Base-by-base conservation (phyloP, 2,797 vertebrate genomes). In the Alauda arvensis region DNA sequence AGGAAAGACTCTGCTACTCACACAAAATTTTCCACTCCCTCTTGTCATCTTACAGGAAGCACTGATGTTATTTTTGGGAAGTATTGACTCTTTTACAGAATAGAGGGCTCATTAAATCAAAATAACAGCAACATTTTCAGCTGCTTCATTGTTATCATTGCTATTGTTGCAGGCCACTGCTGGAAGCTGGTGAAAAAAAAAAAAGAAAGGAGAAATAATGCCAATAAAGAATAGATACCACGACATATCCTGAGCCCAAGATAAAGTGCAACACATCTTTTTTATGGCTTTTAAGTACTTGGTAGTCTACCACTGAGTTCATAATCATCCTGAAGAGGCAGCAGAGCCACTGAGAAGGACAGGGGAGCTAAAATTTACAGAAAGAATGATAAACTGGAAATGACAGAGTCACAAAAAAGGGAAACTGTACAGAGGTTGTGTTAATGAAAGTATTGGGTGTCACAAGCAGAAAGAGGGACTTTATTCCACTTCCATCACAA, bases 71-170 rank as follows among this genome's bases (percentile, higher is more conserved):
- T 92, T 88, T 88, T 90, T 11, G 79, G 74, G 61, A 93, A 85
- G 70, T 77, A 93, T 74, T 74, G 78, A 91, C 65, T 71, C 43
- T 90, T 76, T 76, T 39, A 82, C 56, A 91, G 82, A 94, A 69
- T 40, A 81, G 74, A 83, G 43, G 52, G 53, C 70, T 94, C 77
- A 81, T 93, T 95, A 92, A 90, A 93, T 93, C 79, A 90, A 93
- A 94, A 78, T 70, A 95, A 85, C 56, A 85, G 45, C 75, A 93
- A 68, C 39, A 60, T 76, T 94, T 94, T 94, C 84, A 85, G 63
- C 82, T 70, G 77, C 59, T 77, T 89, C 83, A 48, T 82, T 92
- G 83, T 89, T 92, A 83, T 70, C 18, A 2, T 67, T 89, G 51
- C 57, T 85, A 70, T 76, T 91, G 82, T 77, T 77, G 8, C 46